Conservation (phyloP, 64 coral and sea anemone species). For the Montipora sp. region DNA sequence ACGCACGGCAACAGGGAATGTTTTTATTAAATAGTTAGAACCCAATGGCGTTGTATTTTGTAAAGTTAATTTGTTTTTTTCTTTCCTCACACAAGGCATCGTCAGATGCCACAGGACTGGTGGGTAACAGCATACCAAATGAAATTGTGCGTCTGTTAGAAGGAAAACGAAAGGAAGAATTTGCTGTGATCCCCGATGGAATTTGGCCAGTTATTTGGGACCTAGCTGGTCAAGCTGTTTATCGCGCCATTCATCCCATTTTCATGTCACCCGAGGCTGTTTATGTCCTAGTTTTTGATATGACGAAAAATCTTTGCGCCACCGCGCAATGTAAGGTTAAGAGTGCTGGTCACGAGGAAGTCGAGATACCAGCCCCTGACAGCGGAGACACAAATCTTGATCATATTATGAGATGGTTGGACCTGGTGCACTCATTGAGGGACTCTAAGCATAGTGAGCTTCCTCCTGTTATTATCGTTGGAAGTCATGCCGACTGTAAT, state of each 20-base stretch:
- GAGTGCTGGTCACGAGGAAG: not conserved
- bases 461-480: not conserved
- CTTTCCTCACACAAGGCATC: not conserved
- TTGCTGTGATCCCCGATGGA: not conserved
- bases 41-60: not conserved
- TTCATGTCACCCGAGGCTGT: constrained; percentile 34
- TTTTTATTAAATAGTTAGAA: no score
- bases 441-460: not conserved
- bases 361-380: not conserved
- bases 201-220: constrained; percentile 43
- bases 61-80: no score
- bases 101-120: not conserved
- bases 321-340: not conserved
- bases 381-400: constrained; percentile 25
- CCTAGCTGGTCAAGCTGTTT: constrained; percentile 38
- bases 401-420: constrained; percentile 39
- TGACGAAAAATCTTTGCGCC: not conserved
- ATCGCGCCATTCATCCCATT: constrained; percentile 44
- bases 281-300: constrained; percentile 8
- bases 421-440: constrained; percentile 16
- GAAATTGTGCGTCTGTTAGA: not conserved
- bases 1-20: no score
- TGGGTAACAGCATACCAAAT: not conserved
- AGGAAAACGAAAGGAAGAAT: not conserved
- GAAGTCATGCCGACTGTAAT: not conserved